A percentile compares a stretch with the other conserved stretches of the same genome.
Conservation (phyloP, 1,140 invertebrate species). For the Meloidogyne floridensis region DNA sequence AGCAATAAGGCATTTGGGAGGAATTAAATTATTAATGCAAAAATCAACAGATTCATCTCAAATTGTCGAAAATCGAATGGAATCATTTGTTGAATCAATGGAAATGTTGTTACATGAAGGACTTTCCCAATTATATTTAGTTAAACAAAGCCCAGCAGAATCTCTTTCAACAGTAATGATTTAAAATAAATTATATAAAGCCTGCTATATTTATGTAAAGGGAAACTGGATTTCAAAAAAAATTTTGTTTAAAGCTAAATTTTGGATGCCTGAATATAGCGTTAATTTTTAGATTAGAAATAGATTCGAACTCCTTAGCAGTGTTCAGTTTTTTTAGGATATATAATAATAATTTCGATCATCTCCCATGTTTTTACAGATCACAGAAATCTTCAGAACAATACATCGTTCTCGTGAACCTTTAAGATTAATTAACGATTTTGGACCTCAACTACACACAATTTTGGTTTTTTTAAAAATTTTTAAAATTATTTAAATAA, state of each 20-base stretch:
- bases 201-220: no score
- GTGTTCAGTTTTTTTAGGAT: no score
- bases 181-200: no score
- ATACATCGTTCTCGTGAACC: neutral
- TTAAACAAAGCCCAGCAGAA: conserved; percentile 43
- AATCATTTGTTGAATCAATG: conserved; percentile 34
- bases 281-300: no score
- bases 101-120: conserved; percentile 45
- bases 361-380: neutral
- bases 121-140: conserved; percentile 45
- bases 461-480: conserved; percentile 34
- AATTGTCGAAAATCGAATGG: conserved; percentile 34
- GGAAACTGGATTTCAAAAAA: no score
- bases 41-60: conserved; percentile 39
- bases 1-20: conserved; percentile 50
- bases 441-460: conserved; percentile 46
- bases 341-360: no score
- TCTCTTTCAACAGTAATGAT: conserved; percentile 36
- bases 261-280: no score
- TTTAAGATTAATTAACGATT: conserved; percentile 34
- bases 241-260: no score
- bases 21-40: conserved; percentile 34
- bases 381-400: neutral
- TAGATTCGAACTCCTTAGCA: no score
- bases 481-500: neutral